Percentiles rank a stretch among this genome's conserved stretches.
Evolutionary conservation across 1,140 invertebrate species (phyloP).

Genomic region (Drosophila dunni): DNA sequence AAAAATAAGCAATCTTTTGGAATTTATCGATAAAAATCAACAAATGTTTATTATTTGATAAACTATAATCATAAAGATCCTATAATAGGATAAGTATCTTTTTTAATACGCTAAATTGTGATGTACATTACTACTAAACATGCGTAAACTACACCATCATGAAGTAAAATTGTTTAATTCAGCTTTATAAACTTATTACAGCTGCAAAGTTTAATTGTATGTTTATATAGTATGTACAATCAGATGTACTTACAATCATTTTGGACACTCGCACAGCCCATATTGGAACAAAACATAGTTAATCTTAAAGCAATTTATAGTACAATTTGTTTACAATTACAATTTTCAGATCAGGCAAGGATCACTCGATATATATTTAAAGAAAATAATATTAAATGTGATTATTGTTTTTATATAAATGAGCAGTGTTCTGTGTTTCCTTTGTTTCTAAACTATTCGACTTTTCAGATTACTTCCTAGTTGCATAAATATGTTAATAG

Average conservation of each 20-base stretch:
- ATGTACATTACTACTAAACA: background rate
- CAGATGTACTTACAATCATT: slow-evolving; percentile 43
- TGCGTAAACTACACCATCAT: background rate
- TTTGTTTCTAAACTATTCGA: slow-evolving; percentile 41
- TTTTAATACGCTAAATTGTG: slow-evolving; percentile 28
- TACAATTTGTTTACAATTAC: slow-evolving; percentile 28
- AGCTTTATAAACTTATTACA: slow-evolving; percentile 7
- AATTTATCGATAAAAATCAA: too few species aligned
- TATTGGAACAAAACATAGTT: slow-evolving; percentile 55
- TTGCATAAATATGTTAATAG: slow-evolving; percentile 45
- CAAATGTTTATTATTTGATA: too few species aligned
- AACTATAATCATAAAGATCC: slow-evolving; percentile 10
- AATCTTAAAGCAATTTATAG: slow-evolving; percentile 17
- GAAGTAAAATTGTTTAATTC: background rate
- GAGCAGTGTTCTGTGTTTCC: background rate
- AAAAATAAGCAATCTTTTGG: too few species aligned
- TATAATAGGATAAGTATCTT: slow-evolving; percentile 23
- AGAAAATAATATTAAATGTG: background rate
- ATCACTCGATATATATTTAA: background rate
- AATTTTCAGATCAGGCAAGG: slow-evolving; percentile 3
- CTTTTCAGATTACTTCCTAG: slow-evolving; percentile 32
- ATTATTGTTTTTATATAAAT: background rate
- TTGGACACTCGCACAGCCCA: slow-evolving; percentile 75
- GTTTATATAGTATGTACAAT: slow-evolving; percentile 20
- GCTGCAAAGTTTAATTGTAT: slow-evolving; percentile 8